Evolutionary conservation across 2,888 invertebrate genomes (phyloP).

Genomic region (Zaprionus obscuricornis): DNA sequence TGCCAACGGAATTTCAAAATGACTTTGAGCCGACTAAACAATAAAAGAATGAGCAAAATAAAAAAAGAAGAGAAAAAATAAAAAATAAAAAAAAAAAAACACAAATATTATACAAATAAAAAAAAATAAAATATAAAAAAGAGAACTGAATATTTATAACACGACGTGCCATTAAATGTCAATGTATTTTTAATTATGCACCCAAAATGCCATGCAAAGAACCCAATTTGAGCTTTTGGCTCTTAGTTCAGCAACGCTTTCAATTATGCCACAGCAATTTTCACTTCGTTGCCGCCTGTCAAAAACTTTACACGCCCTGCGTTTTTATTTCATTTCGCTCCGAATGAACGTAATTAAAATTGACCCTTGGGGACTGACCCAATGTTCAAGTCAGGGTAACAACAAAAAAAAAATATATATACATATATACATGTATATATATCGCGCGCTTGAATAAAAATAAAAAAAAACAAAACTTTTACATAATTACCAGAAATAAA

Average conservation of each 20-base stretch:
- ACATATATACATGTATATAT: conserved; percentile 1
- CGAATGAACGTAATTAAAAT: conserved; percentile 76
- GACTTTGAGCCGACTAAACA: conserved; percentile 48
- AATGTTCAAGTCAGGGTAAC: conserved; percentile 24
- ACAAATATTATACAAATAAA: too few relatives aligned
- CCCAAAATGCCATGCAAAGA: conserved; percentile 47
- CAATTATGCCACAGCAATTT: conserved; percentile 70
- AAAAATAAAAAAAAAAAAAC: not conserved
- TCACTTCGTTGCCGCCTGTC: conserved; percentile 69
- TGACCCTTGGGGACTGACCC: conserved; percentile 65
- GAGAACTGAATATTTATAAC: conserved; percentile 71
- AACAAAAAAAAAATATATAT: conserved; percentile 24
- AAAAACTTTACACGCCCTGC: conserved; percentile 63
- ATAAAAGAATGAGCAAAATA: conserved; percentile 22
- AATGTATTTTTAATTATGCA: conserved; percentile 75
- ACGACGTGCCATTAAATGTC: conserved; percentile 67
- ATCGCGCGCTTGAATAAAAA: conserved; percentile 18
- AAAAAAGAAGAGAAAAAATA: conserved; percentile 7
- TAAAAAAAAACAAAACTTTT: conserved; percentile 34
- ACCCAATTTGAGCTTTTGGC: conserved; percentile 39
- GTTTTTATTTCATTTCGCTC: conserved; percentile 41
- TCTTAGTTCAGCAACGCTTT: conserved; percentile 47
- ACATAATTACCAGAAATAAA: conserved; percentile 46
- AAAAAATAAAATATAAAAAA: conserved; percentile 27
- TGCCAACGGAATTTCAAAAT: conserved; percentile 64